Evolutionary conservation across 2,888 invertebrate genomes (phyloP), one percentile per base, ranked within the genome.

Genomic region (Lycophotia porphyrea): DNA sequence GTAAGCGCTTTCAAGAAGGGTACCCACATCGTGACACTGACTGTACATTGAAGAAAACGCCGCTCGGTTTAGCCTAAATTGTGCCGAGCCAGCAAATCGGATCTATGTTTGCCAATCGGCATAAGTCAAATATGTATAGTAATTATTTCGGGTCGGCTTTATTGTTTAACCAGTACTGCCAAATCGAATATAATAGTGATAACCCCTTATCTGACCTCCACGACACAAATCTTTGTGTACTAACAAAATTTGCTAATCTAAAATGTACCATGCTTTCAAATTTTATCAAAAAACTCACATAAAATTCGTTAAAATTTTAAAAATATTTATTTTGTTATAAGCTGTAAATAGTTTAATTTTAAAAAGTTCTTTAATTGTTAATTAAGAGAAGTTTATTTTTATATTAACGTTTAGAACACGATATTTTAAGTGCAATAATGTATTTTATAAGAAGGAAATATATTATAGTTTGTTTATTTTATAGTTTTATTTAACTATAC

Each of bases 381-480:
- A 72, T 79, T 84, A 87, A 83, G 78, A 82, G 79, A 84, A 80
- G 44, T 73, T 83, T 90, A 91, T 90, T 88, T 92, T 92, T 91
- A 88, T 91, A 91, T 86, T 80, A 88, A 84, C 44, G 76, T 89
- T 88, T 90, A 88, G 87, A 88, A 88, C 87, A 87, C 84, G 87
- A 88, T 87, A 89, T 86, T 83, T 42, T 88, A 92, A 88, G 91
- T 93, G 93, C 94, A 94, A 93, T 94, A 92, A 90, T 91, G 88
- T 92, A 92, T 91, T 90, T 87, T 90, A 89, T 84, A 79, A 89
- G 87, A 87, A 71, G 84, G 84, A 90, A 81, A 82, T 87, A 87
- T 76, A 86, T 73, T 78, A 92, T 92, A 92, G 81, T 92, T 93
- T 92, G 91, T 92, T 87, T 93, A 92, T 78, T 63, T 47, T 21